phyloP scores from a whole-genome alignment of 2,797 vertebrate species.

The Acanthiza pusilla region DNA sequence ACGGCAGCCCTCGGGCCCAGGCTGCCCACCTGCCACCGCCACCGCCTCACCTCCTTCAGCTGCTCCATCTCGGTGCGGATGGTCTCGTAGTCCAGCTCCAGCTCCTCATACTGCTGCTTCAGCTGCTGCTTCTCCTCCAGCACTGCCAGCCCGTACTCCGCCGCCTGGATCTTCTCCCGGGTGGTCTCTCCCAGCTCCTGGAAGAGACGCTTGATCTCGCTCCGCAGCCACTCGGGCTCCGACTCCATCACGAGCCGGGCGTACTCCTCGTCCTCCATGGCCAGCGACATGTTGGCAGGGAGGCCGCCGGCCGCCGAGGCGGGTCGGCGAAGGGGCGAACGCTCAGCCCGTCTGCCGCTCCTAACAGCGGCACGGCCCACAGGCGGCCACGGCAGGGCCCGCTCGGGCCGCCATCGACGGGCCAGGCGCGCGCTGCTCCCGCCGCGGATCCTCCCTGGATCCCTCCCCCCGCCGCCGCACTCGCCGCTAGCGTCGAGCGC shows the following conservation, averaged over 20 bases:
- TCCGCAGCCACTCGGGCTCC: slow-evolving; percentile 88
- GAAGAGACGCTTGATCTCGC: slow-evolving; percentile 72
- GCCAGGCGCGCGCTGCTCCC: not conserved
- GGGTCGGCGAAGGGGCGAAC: not conserved
- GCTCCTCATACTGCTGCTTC: slow-evolving; percentile 89
- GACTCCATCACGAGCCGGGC: slow-evolving; percentile 84
- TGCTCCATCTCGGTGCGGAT: slow-evolving; percentile 90
- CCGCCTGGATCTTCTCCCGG: slow-evolving; percentile 96
- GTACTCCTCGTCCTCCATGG: slow-evolving; percentile 84
- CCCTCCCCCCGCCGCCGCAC: not conserved
- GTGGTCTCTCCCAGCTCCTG: slow-evolving; percentile 92
- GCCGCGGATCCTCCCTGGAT: not conserved
- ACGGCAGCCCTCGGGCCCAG: not conserved
- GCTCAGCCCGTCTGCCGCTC: not conserved
- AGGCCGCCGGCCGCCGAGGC: not conserved
- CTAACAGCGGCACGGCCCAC: not conserved
- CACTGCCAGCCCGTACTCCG: slow-evolving; percentile 94
- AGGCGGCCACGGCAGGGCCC: not conserved
- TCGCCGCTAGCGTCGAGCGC: not conserved
- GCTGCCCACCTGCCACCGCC: not conserved
- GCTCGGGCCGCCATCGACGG: not conserved
- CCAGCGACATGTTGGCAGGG: slow-evolving; percentile 74
- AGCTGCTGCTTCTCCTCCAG: slow-evolving; percentile 97
- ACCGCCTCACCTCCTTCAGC: slow-evolving; percentile 86
- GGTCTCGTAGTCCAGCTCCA: slow-evolving; percentile 90